Evolutionary conservation across 2,888 invertebrate species (phyloP).

Genomic region (Notodonta dromedarius): DNA sequence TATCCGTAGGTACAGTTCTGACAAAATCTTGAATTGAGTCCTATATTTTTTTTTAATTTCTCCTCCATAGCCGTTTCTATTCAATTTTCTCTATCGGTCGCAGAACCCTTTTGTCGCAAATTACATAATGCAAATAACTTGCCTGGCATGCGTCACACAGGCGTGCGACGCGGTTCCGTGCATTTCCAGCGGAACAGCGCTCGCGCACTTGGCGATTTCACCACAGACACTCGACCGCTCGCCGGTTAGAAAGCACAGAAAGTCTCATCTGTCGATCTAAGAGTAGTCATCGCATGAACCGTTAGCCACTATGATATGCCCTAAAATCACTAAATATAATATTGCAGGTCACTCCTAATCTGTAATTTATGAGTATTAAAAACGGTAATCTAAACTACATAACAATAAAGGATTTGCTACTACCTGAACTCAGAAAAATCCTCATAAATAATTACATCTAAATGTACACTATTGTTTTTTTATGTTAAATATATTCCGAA

Average conservation of each 20-base stretch:
- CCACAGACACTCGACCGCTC: conserved; percentile 69
- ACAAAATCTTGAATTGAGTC: no score
- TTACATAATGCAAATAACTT: not conserved
- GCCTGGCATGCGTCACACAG: not conserved
- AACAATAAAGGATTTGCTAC: no score
- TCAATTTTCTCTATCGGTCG: not conserved
- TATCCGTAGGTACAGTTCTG: no score
- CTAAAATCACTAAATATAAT: not conserved
- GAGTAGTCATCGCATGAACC: conserved; percentile 52
- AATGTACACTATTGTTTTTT: no score
- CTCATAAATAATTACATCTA: no score
- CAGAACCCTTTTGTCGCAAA: not conserved
- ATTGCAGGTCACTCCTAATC: not conserved
- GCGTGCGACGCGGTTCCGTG: not conserved
- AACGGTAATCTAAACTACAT: not conserved
- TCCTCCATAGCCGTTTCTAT: not conserved
- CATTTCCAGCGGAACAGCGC: conserved; percentile 8
- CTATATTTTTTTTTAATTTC: no score
- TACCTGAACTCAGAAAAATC: no score
- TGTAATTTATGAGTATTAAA: not conserved
- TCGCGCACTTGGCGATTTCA: conserved; percentile 62
- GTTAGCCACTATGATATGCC: conserved; percentile 44
- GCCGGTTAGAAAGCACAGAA: conserved; percentile 70
- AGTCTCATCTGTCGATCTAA: conserved; percentile 71
- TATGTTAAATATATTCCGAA: no score